phyloP scores from a whole-genome alignment of 2,113 vertebrate genomes.

The Hippocampus mohnikei region DNA sequence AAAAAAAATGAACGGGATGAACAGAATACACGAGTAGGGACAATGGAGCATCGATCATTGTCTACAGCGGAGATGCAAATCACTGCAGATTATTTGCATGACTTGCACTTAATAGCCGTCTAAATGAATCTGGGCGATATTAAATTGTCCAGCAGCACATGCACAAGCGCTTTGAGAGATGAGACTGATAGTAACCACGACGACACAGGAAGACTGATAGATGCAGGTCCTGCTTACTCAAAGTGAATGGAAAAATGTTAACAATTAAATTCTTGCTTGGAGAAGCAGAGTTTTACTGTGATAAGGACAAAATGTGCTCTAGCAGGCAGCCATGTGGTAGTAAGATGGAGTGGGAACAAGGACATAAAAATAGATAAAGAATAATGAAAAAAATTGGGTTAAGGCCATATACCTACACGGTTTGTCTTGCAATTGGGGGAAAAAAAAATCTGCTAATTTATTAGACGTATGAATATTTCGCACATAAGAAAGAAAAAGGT shows the following conservation, averaged over 20 bases:
- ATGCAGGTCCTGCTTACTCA: neutral
- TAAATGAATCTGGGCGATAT: constrained; percentile 51
- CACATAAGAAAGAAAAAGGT: neutral
- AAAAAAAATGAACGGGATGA: neutral
- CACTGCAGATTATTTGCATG: constrained; percentile 53
- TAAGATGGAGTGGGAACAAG: neutral
- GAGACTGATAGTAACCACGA: constrained; percentile 27
- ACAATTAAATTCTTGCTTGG: neutral
- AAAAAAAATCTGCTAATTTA: neutral
- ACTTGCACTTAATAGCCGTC: constrained; percentile 22
- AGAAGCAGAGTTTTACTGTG: neutral
- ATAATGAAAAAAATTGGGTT: neutral
- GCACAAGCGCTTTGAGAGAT: constrained; percentile 35
- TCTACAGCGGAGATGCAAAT: constrained; percentile 48
- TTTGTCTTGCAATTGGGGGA: neutral
- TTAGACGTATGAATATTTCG: neutral
- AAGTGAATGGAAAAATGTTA: neutral
- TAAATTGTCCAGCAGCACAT: constrained; percentile 34
- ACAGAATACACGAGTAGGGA: constrained; percentile 5
- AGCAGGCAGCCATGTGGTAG: neutral
- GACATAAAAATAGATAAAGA: neutral
- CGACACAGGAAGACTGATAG: neutral
- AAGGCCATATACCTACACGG: too few species aligned
- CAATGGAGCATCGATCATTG: constrained; percentile 16
- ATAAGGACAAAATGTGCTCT: neutral